These are phyloP conservation scores for Choloepus hoffmanni DNA, from an alignment of 2,113 vertebrate genomes.

Conservation along the genomic window DNA sequence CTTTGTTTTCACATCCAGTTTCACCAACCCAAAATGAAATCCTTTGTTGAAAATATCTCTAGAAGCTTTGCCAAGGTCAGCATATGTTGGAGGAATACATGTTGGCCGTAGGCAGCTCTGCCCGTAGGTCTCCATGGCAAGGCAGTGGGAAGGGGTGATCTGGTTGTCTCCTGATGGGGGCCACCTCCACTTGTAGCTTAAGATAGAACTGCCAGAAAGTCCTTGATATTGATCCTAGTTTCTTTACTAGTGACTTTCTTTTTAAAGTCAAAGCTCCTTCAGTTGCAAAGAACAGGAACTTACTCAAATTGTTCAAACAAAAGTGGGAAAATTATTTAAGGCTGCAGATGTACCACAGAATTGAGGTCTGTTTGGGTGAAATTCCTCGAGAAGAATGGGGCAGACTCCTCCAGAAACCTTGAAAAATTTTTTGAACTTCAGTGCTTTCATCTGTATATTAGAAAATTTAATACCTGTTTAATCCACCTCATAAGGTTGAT, in stretches of 20 bases:
- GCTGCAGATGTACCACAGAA: not conserved
- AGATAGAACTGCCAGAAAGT: not conserved
- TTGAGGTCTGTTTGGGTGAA: not conserved
- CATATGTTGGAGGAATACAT: too few relatives aligned
- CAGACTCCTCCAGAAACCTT: not conserved
- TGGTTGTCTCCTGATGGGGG: too few relatives aligned
- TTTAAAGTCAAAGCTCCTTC: not conserved
- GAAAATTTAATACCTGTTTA: not conserved
- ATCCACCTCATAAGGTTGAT: not conserved
- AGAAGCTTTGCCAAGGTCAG: too few relatives aligned
- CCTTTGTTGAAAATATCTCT: too few relatives aligned
- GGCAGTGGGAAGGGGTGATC: too few relatives aligned
- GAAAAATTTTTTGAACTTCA: not conserved
- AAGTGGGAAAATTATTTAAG: not conserved
- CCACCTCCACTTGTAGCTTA: too few relatives aligned
- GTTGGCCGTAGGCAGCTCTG: too few relatives aligned
- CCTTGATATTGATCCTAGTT: not conserved
- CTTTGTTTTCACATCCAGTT: slow-evolving; percentile 98
- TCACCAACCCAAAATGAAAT: slow-evolving; percentile 93
- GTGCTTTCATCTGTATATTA: slow-evolving; percentile 29
- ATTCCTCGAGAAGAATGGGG: not conserved
- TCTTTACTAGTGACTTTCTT: not conserved
- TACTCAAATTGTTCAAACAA: not conserved
- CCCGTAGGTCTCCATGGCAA: too few relatives aligned
- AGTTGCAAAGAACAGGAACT: not conserved